Evolutionary conservation across 2,797 vertebrate species (phyloP).

Genomic region (Chelmon rostratus): DNA sequence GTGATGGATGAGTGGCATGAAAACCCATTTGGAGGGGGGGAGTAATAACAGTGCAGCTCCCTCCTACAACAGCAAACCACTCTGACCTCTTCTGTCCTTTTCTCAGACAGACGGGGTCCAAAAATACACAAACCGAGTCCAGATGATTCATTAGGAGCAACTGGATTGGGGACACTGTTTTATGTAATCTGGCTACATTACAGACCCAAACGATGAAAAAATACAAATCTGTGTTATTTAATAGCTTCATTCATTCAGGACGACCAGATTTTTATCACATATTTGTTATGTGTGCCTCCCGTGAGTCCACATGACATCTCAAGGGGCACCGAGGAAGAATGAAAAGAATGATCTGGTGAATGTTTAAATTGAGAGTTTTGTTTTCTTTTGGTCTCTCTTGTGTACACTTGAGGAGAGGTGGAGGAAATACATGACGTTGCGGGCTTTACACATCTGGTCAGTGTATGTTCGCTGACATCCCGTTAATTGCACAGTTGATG

Average conservation of each 20-base stretch:
- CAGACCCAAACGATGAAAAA: slow-evolving; percentile 19
- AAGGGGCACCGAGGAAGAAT: neutral
- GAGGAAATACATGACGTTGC: neutral
- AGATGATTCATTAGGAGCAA: slow-evolving; percentile 55
- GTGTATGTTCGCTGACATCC: slow-evolving; percentile 12
- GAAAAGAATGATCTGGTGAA: slow-evolving; percentile 15
- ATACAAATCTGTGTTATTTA: slow-evolving; percentile 12
- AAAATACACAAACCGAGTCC: slow-evolving; percentile 60
- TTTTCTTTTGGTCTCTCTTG: slow-evolving; percentile 25
- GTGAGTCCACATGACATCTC: neutral
- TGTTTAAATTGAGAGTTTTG: neutral
- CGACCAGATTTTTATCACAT: neutral
- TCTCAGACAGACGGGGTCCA: slow-evolving; percentile 46
- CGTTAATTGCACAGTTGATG: slow-evolving; percentile 24
- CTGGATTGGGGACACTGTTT: slow-evolving; percentile 47
- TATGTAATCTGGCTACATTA: slow-evolving; percentile 44
- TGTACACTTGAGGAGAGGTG: slow-evolving; percentile 4
- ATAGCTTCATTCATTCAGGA: slow-evolving; percentile 4
- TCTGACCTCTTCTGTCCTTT: slow-evolving; percentile 44
- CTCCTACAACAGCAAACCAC: slow-evolving; percentile 41
- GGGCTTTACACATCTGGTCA: slow-evolving; percentile 29
- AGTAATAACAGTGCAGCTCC: slow-evolving; percentile 32
- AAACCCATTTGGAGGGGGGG: slow-evolving; percentile 31
- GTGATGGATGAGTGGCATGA: slow-evolving; percentile 51
- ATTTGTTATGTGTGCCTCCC: neutral